Base-by-base conservation (phyloP, 2,113 vertebrate species). In the Strix uralensis region DNA sequence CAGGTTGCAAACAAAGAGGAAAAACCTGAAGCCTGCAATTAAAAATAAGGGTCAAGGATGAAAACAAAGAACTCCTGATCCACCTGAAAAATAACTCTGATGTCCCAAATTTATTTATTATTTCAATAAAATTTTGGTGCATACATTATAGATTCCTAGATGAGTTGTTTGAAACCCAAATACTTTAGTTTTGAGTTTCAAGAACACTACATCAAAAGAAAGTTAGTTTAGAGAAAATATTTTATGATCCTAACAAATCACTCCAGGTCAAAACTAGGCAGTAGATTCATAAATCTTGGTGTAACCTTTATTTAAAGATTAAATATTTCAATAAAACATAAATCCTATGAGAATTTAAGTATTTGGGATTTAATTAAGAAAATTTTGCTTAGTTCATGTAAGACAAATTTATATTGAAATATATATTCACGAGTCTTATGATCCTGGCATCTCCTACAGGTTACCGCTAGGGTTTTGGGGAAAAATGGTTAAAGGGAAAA, bases 311-410 rank as follows among this genome's bases (percentile, higher is more conserved):
- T 1, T 2, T 15, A 66, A 74, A 65, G 22, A 22, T 32, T 27
- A 47, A 81, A 11, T 34, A 34, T 61, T 84, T 62, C 32, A 69
- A 13, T 44, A 74, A 85, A 81, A 32, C 8, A 55, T 29, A 1
- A 73, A 46, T 38, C 11, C 15, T 13, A 10, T 17, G 15, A 86
- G 5, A 40, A 36, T 34, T 32, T 22, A 30, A 36, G 3, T 34
- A 22, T 49, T 65, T 32, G 36, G 5, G 1, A 29, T 40, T 90
- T n/a, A 72, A 67, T 71, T 52, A 38, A 14, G 17, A 80, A 54
- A 23, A 7, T 16, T 72, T 44, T 47, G 2, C 47, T 59, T 32
- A 2, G 2, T 11, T 81, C 17, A 7, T 1, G 0, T 7, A 17
- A 65, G 40, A 46, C 2, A 74, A 61, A 89, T 11, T 30, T 9